phyloP scores from a whole-genome alignment of 1,140 invertebrate genomes.

The Aphis craccivora region DNA sequence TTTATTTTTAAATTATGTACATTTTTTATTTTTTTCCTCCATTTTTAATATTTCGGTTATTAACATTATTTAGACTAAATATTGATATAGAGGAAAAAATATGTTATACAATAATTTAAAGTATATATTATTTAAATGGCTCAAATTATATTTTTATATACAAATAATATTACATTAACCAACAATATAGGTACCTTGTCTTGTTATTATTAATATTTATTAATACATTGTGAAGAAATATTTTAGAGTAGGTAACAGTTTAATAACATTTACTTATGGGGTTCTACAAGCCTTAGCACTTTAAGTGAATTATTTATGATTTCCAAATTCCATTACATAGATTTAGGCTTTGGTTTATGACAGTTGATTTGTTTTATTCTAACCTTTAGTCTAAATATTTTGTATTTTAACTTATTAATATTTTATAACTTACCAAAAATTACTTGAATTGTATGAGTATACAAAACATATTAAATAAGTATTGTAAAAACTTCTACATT shows the following conservation, averaged over 20 bases:
- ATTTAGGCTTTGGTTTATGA: neutral
- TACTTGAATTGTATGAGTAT: neutral
- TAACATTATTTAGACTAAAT: neutral
- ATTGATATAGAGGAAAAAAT: neutral
- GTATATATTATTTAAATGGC: neutral
- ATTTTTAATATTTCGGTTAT: neutral
- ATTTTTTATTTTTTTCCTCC: neutral
- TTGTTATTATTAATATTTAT: slow-evolving; percentile 8
- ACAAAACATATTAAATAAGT: too few relatives aligned
- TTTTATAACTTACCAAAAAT: neutral
- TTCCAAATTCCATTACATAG: neutral
- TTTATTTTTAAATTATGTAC: neutral
- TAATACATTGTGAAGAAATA: neutral
- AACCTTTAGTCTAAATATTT: neutral
- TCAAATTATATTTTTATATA: neutral
- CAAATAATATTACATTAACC: neutral
- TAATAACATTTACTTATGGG: neutral
- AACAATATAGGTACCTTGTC: neutral
- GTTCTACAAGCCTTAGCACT: neutral
- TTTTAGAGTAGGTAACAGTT: neutral
- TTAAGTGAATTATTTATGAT: neutral
- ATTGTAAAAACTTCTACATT: too few relatives aligned
- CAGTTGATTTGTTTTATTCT: neutral
- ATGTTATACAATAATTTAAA: neutral
- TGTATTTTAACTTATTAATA: neutral